Base-by-base conservation (phyloP, 2,113 vertebrate genomes). In the Gavialis gangeticus region DNA sequence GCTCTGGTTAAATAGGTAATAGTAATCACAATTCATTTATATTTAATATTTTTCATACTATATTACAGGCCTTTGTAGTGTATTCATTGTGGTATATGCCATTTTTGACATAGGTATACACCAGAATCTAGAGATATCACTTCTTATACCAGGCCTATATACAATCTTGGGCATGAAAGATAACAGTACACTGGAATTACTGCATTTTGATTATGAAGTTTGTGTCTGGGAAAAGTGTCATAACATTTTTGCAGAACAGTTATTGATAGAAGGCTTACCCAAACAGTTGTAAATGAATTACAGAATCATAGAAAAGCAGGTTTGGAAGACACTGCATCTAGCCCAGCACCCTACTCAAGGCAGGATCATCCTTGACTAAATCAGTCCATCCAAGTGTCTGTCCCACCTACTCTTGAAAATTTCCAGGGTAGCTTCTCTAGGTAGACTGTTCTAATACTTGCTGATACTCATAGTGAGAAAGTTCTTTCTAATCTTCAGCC, bases 51-150 rank as follows among this genome's bases (percentile, higher is more conserved):
- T 67, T 66, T 71, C 88, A 92, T 94, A 57, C 67, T 63, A 57
- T 69, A 63, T 93, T 83, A 77, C 10, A 30, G 56, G 17, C 58
- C 84, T 81, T 75, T 63, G 16, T 93, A 46, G n/a, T 24, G 5
- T 93, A 83, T 87, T 93, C 11, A 59, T 28, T 84, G 11, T 78
- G 91, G 54, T 6, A 1, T 69, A 66, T 2, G 13, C 67, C 28
- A 92, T 30, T 88, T 95, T 46, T 95, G 88, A 93, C 56, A 64
- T 34, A 71, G 69, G 88, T 76, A 59, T 64, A 75, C 84, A 55
- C 91, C 95, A 91, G 81, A 94, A 92, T 89, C 94, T 84, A 92
- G 88, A 95, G 92, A 97, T 95, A 88, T 30, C 67, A 85, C 85
- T 91, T 92, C 82, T 93, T 89, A 93, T 88, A 55, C 79, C n/a